phyloP scores from a whole-genome alignment of 2,797 vertebrate genomes.

The Galagoides demidoff region DNA sequence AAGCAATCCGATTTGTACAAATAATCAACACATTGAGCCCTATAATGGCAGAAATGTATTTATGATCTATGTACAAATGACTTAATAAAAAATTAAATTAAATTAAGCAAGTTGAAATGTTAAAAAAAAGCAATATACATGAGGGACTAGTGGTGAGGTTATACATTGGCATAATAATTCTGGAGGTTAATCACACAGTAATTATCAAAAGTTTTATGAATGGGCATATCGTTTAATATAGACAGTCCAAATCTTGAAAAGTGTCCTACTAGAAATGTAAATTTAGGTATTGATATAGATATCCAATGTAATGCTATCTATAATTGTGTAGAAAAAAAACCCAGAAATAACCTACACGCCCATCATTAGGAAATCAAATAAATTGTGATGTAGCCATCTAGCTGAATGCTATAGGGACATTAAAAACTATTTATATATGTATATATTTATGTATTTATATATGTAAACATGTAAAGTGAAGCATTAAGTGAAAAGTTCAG shows the following conservation, averaged over 20 bases:
- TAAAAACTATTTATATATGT: background rate
- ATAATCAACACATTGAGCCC: too few relatives aligned
- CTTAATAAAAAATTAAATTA: too few relatives aligned
- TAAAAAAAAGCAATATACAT: background rate
- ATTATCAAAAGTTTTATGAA: background rate
- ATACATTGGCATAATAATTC: background rate
- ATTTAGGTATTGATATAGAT: background rate
- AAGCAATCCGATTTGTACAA: too few relatives aligned
- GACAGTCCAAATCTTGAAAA: background rate
- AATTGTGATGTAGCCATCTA: background rate
- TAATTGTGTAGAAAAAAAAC: background rate
- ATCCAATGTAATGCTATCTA: background rate
- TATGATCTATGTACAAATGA: too few relatives aligned
- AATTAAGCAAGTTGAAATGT: too few relatives aligned
- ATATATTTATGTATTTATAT: background rate
- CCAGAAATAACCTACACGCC: background rate
- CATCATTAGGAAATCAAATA: background rate
- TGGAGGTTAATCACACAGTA: constrained; percentile 1
- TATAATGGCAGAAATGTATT: too few relatives aligned
- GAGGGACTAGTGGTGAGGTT: background rate
- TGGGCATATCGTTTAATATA: background rate
- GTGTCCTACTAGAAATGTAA: background rate
- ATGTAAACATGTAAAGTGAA: background rate
- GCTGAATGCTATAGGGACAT: background rate
- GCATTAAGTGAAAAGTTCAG: background rate